Evolutionary conservation across 2,888 invertebrate genomes (phyloP), one percentile per base, ranked within the genome.

Genomic region (Amphipoea oculea): DNA sequence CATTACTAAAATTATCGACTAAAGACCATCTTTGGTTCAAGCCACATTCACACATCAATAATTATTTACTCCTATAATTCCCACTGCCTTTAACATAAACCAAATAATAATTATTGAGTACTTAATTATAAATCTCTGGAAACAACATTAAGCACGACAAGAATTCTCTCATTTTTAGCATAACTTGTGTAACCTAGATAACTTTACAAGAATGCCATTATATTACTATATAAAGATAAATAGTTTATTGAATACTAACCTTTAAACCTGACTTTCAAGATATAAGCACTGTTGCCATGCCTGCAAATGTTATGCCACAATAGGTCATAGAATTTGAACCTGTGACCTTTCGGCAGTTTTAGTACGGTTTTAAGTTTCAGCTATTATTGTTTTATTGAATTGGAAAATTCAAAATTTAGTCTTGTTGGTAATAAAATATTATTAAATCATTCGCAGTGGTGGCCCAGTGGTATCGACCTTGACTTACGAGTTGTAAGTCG

Each of bases 221-320:
- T 51, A 63, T 74, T 54, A 23, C 42, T 51, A 23, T 63, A 23
- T 51, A 45, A 40, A 63, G 17, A 68, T 62, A 73, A 70, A 81
- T 81, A 4, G 11, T 62, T 42, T 60, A 75, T 79, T 82, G 48
- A 66, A 73, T 78, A 68, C 0, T 67, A 79, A 85, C 84, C 79
- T 85, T 86, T 83, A 69, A 45, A 40, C 54, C 72, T 71, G 73
- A 76, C 84, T 79, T 86, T 73, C 51, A 76, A 73, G n/a, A 36
- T 48, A 14, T 17, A 76, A 65, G 23, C 29, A 17, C 45, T 73
- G 85, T 87, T 79, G 68, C 75, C 73, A 76, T 40, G 85, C 2
- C 9, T 66, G 20, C 51, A 71, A 79, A 79, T 79, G 70, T 68
- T 79, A 70, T 68, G 54, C 40, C 73, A 76, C 84, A 83, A 84